Base-by-base conservation (phyloP, 2,888 invertebrate species). In the Lamproptera curius region DNA sequence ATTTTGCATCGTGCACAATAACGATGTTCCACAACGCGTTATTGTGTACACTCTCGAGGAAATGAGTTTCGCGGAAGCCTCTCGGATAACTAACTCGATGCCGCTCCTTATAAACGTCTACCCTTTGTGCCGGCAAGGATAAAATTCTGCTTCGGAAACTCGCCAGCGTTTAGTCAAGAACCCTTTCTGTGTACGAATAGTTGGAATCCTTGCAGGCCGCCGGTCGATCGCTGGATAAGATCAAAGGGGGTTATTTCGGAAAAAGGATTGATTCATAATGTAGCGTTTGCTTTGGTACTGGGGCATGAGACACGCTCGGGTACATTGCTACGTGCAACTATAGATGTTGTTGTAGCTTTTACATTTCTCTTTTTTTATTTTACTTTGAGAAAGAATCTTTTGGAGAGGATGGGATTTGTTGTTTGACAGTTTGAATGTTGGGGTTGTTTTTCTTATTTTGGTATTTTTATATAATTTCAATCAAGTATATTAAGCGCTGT, bases 31-130 rank as follows among this genome's bases (percentile, higher is more conserved):
- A 23, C 31, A 2, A 13, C 17, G 13, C 17, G 13, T 34, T 42
- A 14, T 36, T 26, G 36, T 36, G 23, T 36, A 36, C 46, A 41
- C 46, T 4, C 31, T 46, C 41, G 41, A 36, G 17, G 41, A 46
- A 46, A 46, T 46, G 46, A 46, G 41, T 41, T 46, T 41, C 16
- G 23, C 4, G 17, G 34, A 36, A 40, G 13, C 16, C 11, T 11
- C 35, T 35, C 16, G 8, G 35, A 41, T 17, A 14, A 41, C 28
- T 5, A 39, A 23, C 11, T 40, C 13, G 40, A 40, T 46, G 31
- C 14, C 14, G 1, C 23, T 11, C 5, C 39, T 38, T 11, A 39
- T 34, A 35, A 26, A 2, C 33, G 16, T 16, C 33, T 16, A 13
- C 5, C 16, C 23, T 26, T 34, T 33, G n/a, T 40, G 13, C 11